Evolutionary conservation across 2,113 vertebrate genomes (phyloP).

Genomic region (Nipponia nippon): DNA sequence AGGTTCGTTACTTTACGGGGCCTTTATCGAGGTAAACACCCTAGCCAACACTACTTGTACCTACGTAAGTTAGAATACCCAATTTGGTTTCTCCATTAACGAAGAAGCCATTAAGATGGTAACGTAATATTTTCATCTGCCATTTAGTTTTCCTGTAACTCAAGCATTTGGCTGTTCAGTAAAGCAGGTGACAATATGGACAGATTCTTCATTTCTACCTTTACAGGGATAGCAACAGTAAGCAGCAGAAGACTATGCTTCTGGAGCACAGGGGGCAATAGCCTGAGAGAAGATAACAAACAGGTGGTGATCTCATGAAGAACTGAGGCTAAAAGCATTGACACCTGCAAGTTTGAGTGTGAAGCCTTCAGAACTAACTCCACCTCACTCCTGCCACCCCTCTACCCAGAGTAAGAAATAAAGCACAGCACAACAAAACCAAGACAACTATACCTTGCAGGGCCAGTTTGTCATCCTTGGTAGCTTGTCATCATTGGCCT

Average conservation of each 20-base stretch:
- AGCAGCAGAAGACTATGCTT: neutral
- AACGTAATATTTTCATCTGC: neutral
- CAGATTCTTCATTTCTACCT: neutral
- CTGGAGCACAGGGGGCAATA: neutral
- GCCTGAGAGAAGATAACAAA: neutral
- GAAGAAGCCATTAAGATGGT: neutral
- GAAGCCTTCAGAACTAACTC: neutral
- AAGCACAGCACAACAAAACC: neutral
- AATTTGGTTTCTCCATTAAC: neutral
- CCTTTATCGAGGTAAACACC: neutral
- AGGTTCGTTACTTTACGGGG: neutral
- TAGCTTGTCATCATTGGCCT: rapidly evolving
- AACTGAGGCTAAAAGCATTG: neutral
- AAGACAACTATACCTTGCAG: constrained; percentile 3
- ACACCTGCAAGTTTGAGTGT: neutral
- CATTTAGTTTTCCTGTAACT: neutral
- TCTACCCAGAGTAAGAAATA: neutral
- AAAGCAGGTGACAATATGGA: neutral
- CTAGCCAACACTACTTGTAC: neutral
- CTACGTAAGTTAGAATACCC: neutral
- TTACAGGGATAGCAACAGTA: neutral
- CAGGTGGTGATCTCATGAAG: neutral
- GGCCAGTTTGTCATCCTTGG: neutral
- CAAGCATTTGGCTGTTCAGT: neutral
- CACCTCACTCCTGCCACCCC: neutral